phyloP scores from a whole-genome alignment of 2,113 vertebrate species.

The Sorex fumeus region DNA sequence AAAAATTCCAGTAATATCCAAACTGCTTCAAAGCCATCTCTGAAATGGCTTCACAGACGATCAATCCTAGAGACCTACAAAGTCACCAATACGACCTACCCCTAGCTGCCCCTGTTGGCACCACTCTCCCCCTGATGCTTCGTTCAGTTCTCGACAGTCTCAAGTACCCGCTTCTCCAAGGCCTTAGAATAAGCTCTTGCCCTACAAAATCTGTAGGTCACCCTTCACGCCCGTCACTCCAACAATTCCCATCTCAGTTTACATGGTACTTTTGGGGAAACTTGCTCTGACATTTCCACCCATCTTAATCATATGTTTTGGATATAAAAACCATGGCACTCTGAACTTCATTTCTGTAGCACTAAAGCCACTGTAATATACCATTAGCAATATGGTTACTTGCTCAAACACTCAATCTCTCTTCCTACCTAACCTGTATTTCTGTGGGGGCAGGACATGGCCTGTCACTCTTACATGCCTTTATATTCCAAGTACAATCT shows the following conservation, averaged over 20 bases:
- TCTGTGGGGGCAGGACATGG: too few relatives aligned
- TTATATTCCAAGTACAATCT: too few relatives aligned
- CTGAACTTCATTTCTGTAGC: background rate
- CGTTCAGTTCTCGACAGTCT: background rate
- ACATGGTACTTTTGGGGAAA: conserved; percentile 6
- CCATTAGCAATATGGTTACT: background rate
- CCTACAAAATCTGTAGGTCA: too few relatives aligned
- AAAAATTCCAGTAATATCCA: background rate
- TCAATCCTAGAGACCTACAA: too few relatives aligned
- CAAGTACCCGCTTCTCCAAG: background rate
- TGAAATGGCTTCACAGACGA: too few relatives aligned
- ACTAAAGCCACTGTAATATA: conserved; percentile 1
- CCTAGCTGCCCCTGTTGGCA: background rate
- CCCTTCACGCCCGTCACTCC: too few relatives aligned
- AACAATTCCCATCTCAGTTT: background rate
- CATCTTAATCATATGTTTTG: conserved; percentile 6
- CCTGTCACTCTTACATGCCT: too few relatives aligned
- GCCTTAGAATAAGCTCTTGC: too few relatives aligned
- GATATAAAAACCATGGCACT: background rate
- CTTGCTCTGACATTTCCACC: background rate
- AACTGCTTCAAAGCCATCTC: background rate
- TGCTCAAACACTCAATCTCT: conserved; percentile 11
- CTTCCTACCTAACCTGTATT: too few relatives aligned
- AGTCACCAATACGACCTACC: background rate
- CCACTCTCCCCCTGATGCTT: background rate